Percentiles rank a stretch among this genome's conserved stretches.
phyloP scores from a whole-genome alignment of 2,888 invertebrate genomes.

The Melinopterus prodromus region DNA sequence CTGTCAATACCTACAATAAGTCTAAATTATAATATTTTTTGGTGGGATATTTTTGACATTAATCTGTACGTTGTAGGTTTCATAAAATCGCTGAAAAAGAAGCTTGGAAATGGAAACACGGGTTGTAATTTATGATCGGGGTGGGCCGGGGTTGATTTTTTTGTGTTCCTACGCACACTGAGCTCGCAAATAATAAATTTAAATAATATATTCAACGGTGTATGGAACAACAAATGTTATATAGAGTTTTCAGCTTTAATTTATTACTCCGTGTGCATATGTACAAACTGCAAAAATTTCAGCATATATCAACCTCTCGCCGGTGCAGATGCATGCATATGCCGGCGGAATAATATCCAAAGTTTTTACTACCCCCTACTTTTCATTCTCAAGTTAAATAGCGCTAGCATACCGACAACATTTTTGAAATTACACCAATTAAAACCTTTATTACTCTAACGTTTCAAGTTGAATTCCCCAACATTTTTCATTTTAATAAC shows the following conservation, averaged over 20 bases:
- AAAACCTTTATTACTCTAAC: not conserved
- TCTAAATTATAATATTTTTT: too few relatives aligned
- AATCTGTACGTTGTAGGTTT: not conserved
- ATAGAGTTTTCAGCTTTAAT: not conserved
- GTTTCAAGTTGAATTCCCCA: too few relatives aligned
- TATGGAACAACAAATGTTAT: not conserved
- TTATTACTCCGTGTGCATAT: not conserved
- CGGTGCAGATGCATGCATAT: not conserved
- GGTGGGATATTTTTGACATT: not conserved
- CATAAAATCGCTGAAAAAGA: not conserved
- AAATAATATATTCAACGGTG: slow-evolving; percentile 4
- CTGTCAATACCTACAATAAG: too few relatives aligned
- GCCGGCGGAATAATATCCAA: not conserved
- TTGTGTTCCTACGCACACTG: not conserved
- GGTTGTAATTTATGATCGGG: not conserved
- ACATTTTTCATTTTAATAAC: too few relatives aligned
- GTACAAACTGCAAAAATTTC: not conserved
- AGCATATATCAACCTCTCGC: not conserved
- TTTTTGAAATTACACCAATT: not conserved
- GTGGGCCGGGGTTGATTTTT: not conserved
- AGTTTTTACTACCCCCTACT: not conserved
- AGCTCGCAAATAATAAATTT: not conserved
- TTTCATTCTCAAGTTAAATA: slow-evolving; percentile 4
- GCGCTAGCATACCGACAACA: not conserved
- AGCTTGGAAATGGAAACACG: not conserved